Percentiles rank a stretch among this genome's conserved stretches.
Evolutionary conservation across 2,113 vertebrate genomes (phyloP).

Genomic region (Lates calcarifer): DNA sequence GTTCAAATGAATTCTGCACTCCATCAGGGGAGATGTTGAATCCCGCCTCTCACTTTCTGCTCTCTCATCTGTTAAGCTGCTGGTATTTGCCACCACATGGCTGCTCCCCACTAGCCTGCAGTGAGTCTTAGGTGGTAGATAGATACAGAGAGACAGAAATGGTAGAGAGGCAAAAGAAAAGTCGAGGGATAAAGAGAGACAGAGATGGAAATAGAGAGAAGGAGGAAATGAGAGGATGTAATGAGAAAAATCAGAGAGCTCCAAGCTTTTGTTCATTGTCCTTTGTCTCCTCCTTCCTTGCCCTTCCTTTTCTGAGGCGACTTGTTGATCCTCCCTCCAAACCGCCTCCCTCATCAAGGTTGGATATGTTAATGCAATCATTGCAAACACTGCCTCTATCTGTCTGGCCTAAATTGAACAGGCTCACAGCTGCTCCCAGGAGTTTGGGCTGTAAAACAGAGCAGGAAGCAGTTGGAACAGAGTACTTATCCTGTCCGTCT

Average conservation of each 20-base stretch:
- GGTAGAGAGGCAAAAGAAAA: slow-evolving; percentile 25
- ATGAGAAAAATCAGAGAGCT: slow-evolving; percentile 59
- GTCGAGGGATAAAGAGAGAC: slow-evolving; percentile 1
- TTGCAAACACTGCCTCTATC: slow-evolving; percentile 80
- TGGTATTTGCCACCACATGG: slow-evolving; percentile 39
- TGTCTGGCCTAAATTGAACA: slow-evolving; percentile 80
- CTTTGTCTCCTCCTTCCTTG: slow-evolving; percentile 50
- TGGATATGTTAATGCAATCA: slow-evolving; percentile 83
- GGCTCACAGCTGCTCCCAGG: slow-evolving; percentile 73
- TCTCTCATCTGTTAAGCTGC: slow-evolving; percentile 64
- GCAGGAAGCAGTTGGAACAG: slow-evolving; percentile 47
- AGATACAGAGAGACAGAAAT: not conserved
- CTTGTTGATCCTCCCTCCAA: slow-evolving; percentile 44
- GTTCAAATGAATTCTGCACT: slow-evolving; percentile 47
- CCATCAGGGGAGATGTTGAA: slow-evolving; percentile 49
- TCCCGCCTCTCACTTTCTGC: slow-evolving; percentile 58
- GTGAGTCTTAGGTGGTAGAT: slow-evolving; percentile 44
- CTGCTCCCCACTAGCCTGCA: slow-evolving; percentile 51
- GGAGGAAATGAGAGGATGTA: slow-evolving; percentile 38
- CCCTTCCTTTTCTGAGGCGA: slow-evolving; percentile 36
- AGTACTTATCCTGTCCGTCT: slow-evolving; percentile 36
- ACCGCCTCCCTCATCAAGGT: slow-evolving; percentile 50
- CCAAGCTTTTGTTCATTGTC: slow-evolving; percentile 60
- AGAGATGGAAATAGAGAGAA: not conserved
- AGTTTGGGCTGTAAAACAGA: slow-evolving; percentile 67